Conservation (phyloP, 2,113 vertebrate species). For the Eretmodus cyanostictus region DNA sequence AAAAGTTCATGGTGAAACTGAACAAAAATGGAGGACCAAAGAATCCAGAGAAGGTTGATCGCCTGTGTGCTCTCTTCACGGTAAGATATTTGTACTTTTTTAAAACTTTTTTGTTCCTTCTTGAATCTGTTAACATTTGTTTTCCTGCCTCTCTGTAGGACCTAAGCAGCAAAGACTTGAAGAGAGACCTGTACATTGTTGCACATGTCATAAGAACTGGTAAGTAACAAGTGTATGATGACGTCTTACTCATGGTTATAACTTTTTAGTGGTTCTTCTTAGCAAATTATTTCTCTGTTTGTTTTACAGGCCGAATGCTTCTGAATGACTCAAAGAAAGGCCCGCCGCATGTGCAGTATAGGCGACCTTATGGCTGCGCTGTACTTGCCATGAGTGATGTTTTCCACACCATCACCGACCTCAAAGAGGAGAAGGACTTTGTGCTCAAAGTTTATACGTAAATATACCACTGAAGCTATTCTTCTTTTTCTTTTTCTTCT, state of each 20-base stretch:
- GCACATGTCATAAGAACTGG: constrained; percentile 93
- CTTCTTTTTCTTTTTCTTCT: background rate
- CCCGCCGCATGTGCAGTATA: constrained; percentile 85
- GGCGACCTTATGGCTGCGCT: constrained; percentile 89
- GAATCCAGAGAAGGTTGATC: constrained; percentile 93
- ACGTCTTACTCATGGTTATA: background rate
- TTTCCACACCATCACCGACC: constrained; percentile 87
- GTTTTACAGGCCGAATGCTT: constrained; percentile 83
- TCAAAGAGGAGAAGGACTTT: constrained; percentile 96
- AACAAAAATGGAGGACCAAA: constrained; percentile 96
- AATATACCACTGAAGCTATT: constrained; percentile 52
- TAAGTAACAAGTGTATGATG: constrained; percentile 46
- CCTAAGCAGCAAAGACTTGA: constrained; percentile 95
- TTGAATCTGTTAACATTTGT: background rate
- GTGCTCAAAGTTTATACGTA: constrained; percentile 97
- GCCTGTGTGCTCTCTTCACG: constrained; percentile 93
- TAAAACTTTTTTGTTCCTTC: accelerated
- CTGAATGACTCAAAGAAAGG: constrained; percentile 94
- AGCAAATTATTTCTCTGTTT: background rate
- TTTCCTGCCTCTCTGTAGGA: constrained; percentile 71
- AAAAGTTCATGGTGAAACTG: constrained; percentile 94
- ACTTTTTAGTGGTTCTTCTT: background rate
- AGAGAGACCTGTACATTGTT: constrained; percentile 93
- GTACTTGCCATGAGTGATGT: constrained; percentile 89
- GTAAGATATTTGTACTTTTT: constrained; percentile 55